Percentiles rank a stretch among this genome's conserved stretches.
Evolutionary conservation across 2,113 vertebrate species (phyloP).

Genomic region (Puma concolor): DNA sequence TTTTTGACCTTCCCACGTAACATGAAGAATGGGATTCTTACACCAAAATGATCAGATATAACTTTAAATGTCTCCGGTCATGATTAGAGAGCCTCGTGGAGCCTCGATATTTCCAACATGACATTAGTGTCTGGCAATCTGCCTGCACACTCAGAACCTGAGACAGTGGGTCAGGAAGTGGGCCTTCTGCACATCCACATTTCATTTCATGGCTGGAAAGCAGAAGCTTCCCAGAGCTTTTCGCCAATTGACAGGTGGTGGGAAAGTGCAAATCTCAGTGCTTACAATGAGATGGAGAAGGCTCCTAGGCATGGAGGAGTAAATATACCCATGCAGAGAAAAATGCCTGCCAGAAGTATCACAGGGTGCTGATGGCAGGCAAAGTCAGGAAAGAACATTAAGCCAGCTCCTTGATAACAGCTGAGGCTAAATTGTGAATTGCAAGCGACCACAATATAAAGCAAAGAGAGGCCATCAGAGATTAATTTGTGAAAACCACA

Average conservation of each 20-base stretch:
- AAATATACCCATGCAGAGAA: background rate
- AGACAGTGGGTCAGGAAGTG: rapidly evolving
- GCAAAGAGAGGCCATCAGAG: background rate
- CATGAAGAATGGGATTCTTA: constrained; percentile 22
- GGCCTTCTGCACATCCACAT: background rate
- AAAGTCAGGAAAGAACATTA: background rate
- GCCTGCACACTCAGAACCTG: background rate
- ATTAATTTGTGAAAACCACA: background rate
- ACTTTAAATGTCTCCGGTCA: background rate
- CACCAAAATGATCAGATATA: background rate
- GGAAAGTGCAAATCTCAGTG: background rate
- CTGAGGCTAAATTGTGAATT: background rate
- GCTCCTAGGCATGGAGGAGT: background rate
- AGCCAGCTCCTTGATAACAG: background rate
- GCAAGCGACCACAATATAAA: background rate
- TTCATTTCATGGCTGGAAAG: background rate
- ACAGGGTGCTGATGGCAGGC: background rate
- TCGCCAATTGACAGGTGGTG: constrained; percentile 37
- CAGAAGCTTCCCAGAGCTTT: constrained; percentile 21
- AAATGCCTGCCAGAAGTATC: background rate
- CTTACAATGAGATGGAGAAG: background rate
- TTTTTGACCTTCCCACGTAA: background rate
- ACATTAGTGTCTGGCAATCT: rapidly evolving
- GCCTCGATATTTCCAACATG: background rate
- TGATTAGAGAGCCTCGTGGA: background rate